Evolutionary conservation across 2,888 invertebrate genomes (phyloP).

Genomic region (Nebria salina): DNA sequence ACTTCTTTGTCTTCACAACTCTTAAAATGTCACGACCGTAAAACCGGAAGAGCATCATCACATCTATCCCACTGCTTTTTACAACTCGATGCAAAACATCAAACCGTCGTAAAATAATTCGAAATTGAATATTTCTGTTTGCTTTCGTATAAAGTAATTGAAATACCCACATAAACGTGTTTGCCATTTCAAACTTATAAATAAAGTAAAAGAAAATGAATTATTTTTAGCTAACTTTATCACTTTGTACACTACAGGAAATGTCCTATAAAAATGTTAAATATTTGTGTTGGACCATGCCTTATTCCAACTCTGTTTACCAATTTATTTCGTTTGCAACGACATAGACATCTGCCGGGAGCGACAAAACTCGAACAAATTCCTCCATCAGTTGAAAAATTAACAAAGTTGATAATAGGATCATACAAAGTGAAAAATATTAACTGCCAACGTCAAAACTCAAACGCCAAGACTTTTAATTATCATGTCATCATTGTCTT

Average conservation of each 20-base stretch:
- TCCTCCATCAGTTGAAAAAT: conserved; percentile 17
- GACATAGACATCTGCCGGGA: no score
- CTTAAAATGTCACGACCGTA: background rate
- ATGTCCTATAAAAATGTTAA: no score
- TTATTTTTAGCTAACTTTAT: no score
- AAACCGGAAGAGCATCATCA: background rate
- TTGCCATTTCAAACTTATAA: background rate
- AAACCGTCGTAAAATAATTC: background rate
- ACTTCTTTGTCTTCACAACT: background rate
- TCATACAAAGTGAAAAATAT: conserved; percentile 3
- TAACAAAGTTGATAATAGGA: conserved; percentile 38
- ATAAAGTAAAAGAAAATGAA: no score
- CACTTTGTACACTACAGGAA: no score
- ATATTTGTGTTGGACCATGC: no score
- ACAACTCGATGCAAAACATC: background rate
- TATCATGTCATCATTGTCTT: conserved; percentile 36
- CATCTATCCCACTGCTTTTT: background rate
- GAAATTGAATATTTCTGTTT: background rate
- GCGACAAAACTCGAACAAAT: no score
- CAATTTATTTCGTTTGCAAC: no score
- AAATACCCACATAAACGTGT: background rate
- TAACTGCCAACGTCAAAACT: background rate
- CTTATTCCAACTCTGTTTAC: no score
- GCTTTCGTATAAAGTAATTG: background rate
- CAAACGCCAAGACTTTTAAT: conserved; percentile 26